A percentile compares a stretch with the other conserved stretches of the same genome.
These are phyloP conservation scores for Drosophila saltans DNA, from an alignment of 1,140 invertebrate species.

Conservation along the genomic window DNA sequence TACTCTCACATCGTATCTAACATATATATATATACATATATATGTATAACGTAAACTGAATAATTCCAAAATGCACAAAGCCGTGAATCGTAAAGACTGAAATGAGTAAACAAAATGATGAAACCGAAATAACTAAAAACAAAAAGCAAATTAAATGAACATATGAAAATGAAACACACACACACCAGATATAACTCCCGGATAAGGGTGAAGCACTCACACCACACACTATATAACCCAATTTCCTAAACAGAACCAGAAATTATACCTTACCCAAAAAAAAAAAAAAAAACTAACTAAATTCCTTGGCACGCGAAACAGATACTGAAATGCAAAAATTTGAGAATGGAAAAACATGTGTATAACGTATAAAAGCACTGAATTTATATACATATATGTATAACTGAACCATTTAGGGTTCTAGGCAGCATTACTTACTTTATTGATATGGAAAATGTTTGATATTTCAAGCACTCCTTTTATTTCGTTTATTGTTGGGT, in stretches of 20 bases:
- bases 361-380: constrained; percentile 70
- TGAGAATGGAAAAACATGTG: constrained; percentile 39
- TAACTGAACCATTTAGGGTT: constrained; percentile 69
- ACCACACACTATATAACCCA: not conserved
- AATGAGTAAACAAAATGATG: constrained; percentile 49
- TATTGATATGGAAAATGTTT: constrained; percentile 38
- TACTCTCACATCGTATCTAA: constrained; percentile 30
- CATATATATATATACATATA: constrained; percentile 33
- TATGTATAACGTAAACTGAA: constrained; percentile 47
- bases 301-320: constrained; percentile 58
- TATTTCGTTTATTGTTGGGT: constrained; percentile 11
- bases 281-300: not conserved
- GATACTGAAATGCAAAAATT: not conserved
- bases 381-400: constrained; percentile 70
- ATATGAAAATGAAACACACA: constrained; percentile 45
- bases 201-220: constrained; percentile 10
- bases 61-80: constrained; percentile 78
- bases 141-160: constrained; percentile 49
- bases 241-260: not conserved
- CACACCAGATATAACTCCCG: constrained; percentile 32
- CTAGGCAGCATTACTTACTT: constrained; percentile 67
- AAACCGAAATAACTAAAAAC: constrained; percentile 39
- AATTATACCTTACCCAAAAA: not conserved
- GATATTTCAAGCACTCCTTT: constrained; percentile 31
- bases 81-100: constrained; percentile 83